These are phyloP conservation scores for Aurelia coerulea DNA, from an alignment of 30 jellyfish, hydroid and myxozoan species.

Conservation along the genomic window DNA sequence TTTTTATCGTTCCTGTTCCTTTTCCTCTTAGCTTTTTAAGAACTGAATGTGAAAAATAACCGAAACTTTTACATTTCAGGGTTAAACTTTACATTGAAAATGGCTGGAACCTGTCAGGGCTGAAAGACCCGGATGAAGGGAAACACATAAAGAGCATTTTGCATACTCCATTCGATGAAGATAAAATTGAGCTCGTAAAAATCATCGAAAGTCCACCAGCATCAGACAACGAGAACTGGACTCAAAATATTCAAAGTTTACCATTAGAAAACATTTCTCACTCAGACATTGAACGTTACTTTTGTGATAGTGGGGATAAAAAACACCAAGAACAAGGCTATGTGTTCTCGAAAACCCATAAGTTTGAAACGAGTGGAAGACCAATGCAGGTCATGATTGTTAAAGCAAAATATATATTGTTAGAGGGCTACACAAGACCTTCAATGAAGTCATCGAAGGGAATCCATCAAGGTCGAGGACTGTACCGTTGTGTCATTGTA, in stretches of 20 bases:
- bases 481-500: slow-evolving; percentile 11
- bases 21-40: no score
- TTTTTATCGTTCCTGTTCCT: no score
- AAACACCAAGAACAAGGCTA: no score
- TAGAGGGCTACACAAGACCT: no score
- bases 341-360: no score
- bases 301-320: no score
- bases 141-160: background rate
- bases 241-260: slow-evolving; percentile 2
- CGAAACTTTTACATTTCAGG: background rate
- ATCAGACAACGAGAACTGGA: background rate
- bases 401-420: no score
- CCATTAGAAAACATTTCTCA: background rate
- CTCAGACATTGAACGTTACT: background rate
- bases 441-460: no score
- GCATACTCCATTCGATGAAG: background rate
- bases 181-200: background rate
- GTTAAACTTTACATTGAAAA: background rate
- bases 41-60: no score
- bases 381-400: no score
- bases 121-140: background rate
- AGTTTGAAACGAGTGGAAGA: no score
- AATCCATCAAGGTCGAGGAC: background rate
- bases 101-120: no score
- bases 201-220: background rate